Percentiles rank a stretch among this genome's conserved stretches.
phyloP scores from a whole-genome alignment of 2,888 invertebrate genomes.

The Odiellus spinosus region DNA sequence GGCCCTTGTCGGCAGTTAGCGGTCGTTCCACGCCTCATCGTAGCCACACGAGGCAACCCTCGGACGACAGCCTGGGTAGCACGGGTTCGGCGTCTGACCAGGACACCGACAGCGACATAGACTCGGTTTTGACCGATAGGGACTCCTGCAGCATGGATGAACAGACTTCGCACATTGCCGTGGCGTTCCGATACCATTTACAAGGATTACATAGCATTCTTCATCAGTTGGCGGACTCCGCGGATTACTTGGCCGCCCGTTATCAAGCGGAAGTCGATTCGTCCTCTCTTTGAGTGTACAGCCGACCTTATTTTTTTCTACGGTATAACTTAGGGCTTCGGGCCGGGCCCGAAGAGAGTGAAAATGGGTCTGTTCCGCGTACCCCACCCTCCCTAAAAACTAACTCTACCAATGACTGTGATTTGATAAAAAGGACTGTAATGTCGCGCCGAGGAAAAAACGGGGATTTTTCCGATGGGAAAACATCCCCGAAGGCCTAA shows the following conservation, averaged over 20 bases:
- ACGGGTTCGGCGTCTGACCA: slow-evolving; percentile 20
- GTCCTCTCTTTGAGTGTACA: neutral
- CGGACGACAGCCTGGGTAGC: slow-evolving; percentile 20
- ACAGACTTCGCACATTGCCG: slow-evolving; percentile 24
- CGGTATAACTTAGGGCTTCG: no score
- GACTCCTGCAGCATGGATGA: slow-evolving; percentile 17
- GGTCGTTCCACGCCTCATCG: slow-evolving; percentile 10
- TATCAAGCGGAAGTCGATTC: slow-evolving; percentile 27
- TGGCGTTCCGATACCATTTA: slow-evolving; percentile 28
- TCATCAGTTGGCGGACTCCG: slow-evolving; percentile 29
- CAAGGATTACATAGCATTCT: slow-evolving; percentile 27
- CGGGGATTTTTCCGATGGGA: no score
- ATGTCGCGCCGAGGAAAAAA: no score
- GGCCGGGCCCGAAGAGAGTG: no score
- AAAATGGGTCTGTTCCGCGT: no score
- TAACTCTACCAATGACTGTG: no score
- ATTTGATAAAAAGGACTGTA: no score
- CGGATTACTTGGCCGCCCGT: slow-evolving; percentile 26
- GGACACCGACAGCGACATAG: slow-evolving; percentile 21
- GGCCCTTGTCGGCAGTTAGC: slow-evolving; percentile 5
- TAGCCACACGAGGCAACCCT: slow-evolving; percentile 19
- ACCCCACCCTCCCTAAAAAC: no score
- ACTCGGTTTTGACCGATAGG: slow-evolving; percentile 19
- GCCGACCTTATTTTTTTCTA: no score
- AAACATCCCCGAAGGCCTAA: no score